Evolutionary conservation across 2,888 invertebrate genomes (phyloP), one percentile per base, ranked within the genome.

Genomic region (Epiblema foenella): DNA sequence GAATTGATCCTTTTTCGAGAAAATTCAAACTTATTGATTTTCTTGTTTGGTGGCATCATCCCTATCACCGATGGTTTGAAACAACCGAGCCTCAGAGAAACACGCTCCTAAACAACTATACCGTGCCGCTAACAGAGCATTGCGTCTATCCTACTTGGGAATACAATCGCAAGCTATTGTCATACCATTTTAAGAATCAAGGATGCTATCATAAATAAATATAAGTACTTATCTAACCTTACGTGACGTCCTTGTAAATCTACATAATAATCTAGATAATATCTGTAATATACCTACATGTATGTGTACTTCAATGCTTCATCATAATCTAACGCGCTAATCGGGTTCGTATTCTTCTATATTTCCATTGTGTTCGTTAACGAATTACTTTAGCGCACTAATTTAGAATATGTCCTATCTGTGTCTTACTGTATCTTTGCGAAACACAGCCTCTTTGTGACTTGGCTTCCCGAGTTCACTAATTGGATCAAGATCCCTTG

Each of bases 401-500:
- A 56, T n/a, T 24, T 8, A 29, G 24, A 56, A 15, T 29, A 52
- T 42, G 24, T 51, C 42, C 49, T 51, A 10, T 71, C 71, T 71
- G 8, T 37, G 9, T 12, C 0, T 24, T 11, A 29, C 15, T 12
- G 29, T 18, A 8, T 71, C 71, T 71, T 62, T 71, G 71, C 24
- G 15, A 56, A 71, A 57, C 29, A 42, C 62, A 62, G 71, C 63
- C 73, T 75, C 76, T 79, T 80, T 79, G 81, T 81, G 77, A 80
- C 78, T 78, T 77, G 76, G 71, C 74, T 79, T 75, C 77, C 69
- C 60, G 76, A 69, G 75, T 80, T 82, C 69, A 67, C 78, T 85
- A 85, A 87, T 85, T 85, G 79, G 80, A 85, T 84, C 79, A 85
- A 80, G 78, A 79, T 77, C 78, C 79, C 77, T 80, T 79, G 78